Conservation (phyloP, 2,797 vertebrate genomes). For the Anguilla anguilla region DNA sequence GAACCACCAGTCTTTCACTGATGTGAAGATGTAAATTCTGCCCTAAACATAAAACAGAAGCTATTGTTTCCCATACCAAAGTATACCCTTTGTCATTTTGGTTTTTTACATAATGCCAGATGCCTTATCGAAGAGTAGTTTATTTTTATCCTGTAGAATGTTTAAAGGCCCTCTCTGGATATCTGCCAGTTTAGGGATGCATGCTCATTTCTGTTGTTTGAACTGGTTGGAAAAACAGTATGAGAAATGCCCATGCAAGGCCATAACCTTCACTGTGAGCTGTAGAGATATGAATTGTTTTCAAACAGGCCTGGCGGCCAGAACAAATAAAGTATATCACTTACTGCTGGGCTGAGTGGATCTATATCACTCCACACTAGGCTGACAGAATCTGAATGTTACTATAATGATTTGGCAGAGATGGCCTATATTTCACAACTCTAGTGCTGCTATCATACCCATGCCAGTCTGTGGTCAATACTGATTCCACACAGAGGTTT, state of each 20-base stretch:
- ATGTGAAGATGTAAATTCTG: not conserved
- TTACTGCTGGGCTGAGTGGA: not conserved
- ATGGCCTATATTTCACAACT: not conserved
- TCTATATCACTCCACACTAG: not conserved
- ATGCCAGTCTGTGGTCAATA: not conserved
- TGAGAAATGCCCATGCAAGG: conserved; percentile 15
- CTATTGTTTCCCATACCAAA: not conserved
- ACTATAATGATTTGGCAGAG: not conserved
- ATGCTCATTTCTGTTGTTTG: not conserved
- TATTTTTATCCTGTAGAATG: conserved; percentile 2
- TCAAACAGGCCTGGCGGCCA: not conserved
- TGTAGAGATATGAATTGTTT: not conserved
- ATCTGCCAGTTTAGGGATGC: not conserved
- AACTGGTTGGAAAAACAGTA: not conserved
- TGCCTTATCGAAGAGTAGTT: not conserved
- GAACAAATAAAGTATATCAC: not conserved
- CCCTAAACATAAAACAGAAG: not conserved
- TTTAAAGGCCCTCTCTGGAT: not conserved
- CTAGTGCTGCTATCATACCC: not conserved
- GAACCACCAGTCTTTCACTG: not conserved
- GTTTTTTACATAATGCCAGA: not conserved
- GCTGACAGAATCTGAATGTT: not conserved
- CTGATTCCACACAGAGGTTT: not conserved
- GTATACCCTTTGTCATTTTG: not conserved
- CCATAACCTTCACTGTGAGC: not conserved